Evolutionary conservation across 1,140 invertebrate species (phyloP).

Genomic region (Ectropis grisescens): DNA sequence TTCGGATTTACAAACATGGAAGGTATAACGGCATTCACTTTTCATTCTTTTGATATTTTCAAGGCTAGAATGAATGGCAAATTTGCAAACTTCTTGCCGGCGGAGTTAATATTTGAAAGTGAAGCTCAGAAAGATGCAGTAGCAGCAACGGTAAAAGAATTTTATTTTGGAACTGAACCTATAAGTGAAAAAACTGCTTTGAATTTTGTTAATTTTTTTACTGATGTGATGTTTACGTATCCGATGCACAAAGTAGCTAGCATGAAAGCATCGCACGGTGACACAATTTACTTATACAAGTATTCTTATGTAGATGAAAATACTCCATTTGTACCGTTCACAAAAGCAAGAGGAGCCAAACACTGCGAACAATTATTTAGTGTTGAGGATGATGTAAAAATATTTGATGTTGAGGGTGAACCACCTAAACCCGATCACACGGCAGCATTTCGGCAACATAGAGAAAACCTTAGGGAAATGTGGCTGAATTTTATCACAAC

Average conservation of each 20-base stretch:
- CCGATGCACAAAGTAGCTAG: slow-evolving; percentile 4
- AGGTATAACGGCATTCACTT: too few species aligned
- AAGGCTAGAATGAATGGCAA: not conserved
- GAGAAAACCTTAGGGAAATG: slow-evolving; percentile 9
- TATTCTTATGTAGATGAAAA: slow-evolving; percentile 12
- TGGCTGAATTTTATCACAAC: slow-evolving; percentile 19
- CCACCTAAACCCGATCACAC: too few species aligned
- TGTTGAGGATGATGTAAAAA: too few species aligned
- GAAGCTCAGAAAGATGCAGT: not conserved
- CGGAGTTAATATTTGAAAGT: not conserved
- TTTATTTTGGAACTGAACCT: not conserved
- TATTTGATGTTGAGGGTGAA: too few species aligned
- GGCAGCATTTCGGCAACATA: slow-evolving; percentile 6
- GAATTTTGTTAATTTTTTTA: slow-evolving; percentile 14
- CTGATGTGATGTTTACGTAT: slow-evolving; percentile 14
- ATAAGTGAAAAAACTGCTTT: not conserved
- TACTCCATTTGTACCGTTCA: slow-evolving; percentile 5
- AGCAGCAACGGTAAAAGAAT: not conserved
- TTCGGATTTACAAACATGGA: too few species aligned
- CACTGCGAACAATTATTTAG: slow-evolving; percentile 19
- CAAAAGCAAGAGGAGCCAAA: slow-evolving; percentile 8
- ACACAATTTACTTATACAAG: slow-evolving; percentile 18
- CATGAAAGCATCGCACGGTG: slow-evolving; percentile 10
- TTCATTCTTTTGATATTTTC: too few species aligned
- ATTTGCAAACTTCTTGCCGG: not conserved